Conservation (phyloP, 2,888 invertebrate species). For the Pyrochroa serraticornis region DNA sequence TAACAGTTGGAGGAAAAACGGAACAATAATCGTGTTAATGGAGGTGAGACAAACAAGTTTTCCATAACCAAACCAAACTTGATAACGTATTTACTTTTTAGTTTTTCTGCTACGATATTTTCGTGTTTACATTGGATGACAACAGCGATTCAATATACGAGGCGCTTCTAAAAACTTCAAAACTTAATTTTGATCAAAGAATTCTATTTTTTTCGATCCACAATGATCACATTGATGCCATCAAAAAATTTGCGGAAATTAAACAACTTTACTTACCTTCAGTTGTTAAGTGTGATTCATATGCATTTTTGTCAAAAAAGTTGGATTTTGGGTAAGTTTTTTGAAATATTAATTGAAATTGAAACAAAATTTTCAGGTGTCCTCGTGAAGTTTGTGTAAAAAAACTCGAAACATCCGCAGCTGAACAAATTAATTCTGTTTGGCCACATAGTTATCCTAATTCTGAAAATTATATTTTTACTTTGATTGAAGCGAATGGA, state of each 20-base stretch:
- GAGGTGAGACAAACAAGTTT: constrained; percentile 4
- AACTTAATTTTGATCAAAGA: background rate
- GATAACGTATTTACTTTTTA: background rate
- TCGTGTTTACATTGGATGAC: constrained; percentile 20
- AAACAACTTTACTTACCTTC: background rate
- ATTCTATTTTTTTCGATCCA: background rate
- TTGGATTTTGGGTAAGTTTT: background rate
- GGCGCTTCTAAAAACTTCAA: background rate
- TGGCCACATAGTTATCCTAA: constrained; percentile 51
- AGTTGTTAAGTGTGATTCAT: background rate
- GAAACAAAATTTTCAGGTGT: constrained; percentile 16
- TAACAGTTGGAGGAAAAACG: constrained; percentile 9
- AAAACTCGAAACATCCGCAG: constrained; percentile 35
- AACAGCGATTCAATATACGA: background rate
- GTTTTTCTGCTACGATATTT: constrained; percentile 10
- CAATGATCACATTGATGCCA: no score
- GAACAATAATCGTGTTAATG: constrained; percentile 13
- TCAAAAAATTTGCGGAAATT: background rate
- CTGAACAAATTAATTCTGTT: constrained; percentile 44
- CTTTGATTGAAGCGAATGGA: constrained; percentile 50
- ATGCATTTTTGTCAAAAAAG: background rate
- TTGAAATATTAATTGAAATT: background rate
- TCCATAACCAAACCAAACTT: background rate
- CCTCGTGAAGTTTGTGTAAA: constrained; percentile 50
- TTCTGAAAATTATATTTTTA: constrained; percentile 45